Evolutionary conservation across 2,888 invertebrate species (phyloP).

Genomic region (Himalopsyche tibetana): DNA sequence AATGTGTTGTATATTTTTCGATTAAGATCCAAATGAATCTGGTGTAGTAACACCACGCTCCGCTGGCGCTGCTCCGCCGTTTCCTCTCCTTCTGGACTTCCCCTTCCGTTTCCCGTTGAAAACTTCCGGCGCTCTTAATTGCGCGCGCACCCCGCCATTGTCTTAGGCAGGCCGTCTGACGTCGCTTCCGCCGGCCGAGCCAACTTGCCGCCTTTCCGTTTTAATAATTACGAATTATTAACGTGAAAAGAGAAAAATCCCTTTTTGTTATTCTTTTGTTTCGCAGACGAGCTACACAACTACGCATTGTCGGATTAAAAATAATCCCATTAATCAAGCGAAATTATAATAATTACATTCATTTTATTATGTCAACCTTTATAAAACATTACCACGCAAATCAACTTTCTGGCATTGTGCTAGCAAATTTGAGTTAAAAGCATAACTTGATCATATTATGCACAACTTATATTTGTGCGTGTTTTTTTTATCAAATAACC

Average conservation of each 20-base stretch:
- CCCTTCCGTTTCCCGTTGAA: slow-evolving; percentile 30
- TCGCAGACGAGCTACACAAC: background rate
- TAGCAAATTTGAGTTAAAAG: too few relatives aligned
- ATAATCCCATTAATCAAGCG: background rate
- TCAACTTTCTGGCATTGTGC: too few relatives aligned
- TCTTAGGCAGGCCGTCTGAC: slow-evolving; percentile 21
- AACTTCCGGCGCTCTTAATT: slow-evolving; percentile 31
- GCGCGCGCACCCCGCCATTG: slow-evolving; percentile 34
- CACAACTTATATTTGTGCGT: too few relatives aligned
- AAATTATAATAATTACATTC: too few relatives aligned
- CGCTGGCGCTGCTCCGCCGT: slow-evolving; percentile 9
- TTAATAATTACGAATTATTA: background rate
- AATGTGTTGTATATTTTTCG: background rate
- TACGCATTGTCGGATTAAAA: background rate
- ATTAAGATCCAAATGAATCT: slow-evolving; percentile 7
- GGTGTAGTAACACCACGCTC: slow-evolving; percentile 11
- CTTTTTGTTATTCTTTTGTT: slow-evolving; percentile 26
- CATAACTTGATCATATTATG: too few relatives aligned
- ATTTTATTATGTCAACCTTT: too few relatives aligned
- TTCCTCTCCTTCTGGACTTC: slow-evolving; percentile 31
- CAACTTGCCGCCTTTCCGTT: slow-evolving; percentile 30
- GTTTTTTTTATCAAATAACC: too few relatives aligned
- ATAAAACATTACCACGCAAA: too few relatives aligned
- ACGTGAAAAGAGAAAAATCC: slow-evolving; percentile 11
- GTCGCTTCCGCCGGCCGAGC: slow-evolving; percentile 9